These are phyloP conservation scores for Orthonyx spaldingii DNA, from an alignment of 2,113 vertebrate genomes.

Conservation along the genomic window DNA sequence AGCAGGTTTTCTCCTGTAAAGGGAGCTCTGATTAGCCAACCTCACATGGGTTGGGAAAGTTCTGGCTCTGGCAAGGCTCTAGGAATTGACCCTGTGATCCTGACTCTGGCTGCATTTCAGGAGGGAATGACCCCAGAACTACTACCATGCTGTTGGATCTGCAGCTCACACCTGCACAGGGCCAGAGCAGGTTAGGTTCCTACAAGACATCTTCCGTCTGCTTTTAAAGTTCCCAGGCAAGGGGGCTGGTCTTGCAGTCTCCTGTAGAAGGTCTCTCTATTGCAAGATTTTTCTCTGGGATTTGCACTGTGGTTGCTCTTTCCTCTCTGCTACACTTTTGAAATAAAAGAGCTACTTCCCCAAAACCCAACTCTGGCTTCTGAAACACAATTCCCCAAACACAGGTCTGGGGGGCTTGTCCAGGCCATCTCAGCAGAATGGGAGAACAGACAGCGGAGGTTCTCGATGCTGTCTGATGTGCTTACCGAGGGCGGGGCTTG, in stretches of 20 bases:
- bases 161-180: not conserved
- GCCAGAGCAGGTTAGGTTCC: not conserved
- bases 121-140: not conserved
- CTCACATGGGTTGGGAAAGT: not conserved
- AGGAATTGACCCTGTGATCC: not conserved
- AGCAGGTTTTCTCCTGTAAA: not conserved
- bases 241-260: not conserved
- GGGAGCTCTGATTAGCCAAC: not conserved
- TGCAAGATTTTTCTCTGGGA: not conserved
- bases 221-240: not conserved
- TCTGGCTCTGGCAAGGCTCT: not conserved
- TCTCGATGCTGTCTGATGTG: not conserved
- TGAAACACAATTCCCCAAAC: not conserved
- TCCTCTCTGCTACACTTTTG: not conserved
- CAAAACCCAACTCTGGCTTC: not conserved
- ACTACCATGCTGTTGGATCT: not conserved
- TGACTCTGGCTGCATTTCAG: not conserved
- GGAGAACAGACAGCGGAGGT: fast-evolving
- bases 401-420: not conserved
- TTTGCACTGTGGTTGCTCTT: not conserved
- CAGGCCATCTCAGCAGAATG: not conserved
- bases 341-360: not conserved
- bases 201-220: not conserved
- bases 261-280: not conserved
- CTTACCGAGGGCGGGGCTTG: not conserved